Conservation (phyloP, 2,888 invertebrate genomes). For the Troilus luridus region DNA sequence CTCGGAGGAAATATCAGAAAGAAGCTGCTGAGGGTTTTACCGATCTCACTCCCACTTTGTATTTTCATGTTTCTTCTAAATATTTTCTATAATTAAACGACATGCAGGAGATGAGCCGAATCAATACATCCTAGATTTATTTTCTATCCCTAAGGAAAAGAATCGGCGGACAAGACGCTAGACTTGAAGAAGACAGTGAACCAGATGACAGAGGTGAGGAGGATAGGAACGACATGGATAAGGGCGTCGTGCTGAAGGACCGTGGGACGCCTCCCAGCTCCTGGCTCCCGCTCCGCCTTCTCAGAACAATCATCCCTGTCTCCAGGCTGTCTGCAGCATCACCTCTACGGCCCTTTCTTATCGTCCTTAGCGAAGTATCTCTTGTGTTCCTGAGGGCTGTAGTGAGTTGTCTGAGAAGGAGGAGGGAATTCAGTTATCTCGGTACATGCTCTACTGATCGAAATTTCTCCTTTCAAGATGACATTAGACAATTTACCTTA, state of each 20-base stretch:
- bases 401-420: not conserved
- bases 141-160: no score
- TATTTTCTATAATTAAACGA: no score
- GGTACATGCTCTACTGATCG: no score
- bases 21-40: no score
- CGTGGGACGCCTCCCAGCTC: not conserved
- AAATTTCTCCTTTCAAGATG: no score
- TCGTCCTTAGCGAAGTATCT: not conserved
- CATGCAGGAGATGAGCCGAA: no score
- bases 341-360: not conserved
- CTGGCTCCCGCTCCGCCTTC: conserved; percentile 10
- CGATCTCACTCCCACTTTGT: no score
- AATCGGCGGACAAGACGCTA: not conserved
- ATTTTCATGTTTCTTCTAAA: no score
- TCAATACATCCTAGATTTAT: not conserved
- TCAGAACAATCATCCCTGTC: conserved; percentile 19
- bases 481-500: no score
- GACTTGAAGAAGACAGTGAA: not conserved
- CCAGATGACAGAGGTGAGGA: conserved; percentile 4
- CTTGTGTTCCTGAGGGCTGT: not conserved
- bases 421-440: not conserved
- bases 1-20: no score
- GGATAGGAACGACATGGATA: conserved; percentile 4
- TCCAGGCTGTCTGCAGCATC: not conserved
- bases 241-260: conserved; percentile 28